Evolutionary conservation across 2,888 invertebrate species (phyloP).

Genomic region (Microctonus aethiopoides): DNA sequence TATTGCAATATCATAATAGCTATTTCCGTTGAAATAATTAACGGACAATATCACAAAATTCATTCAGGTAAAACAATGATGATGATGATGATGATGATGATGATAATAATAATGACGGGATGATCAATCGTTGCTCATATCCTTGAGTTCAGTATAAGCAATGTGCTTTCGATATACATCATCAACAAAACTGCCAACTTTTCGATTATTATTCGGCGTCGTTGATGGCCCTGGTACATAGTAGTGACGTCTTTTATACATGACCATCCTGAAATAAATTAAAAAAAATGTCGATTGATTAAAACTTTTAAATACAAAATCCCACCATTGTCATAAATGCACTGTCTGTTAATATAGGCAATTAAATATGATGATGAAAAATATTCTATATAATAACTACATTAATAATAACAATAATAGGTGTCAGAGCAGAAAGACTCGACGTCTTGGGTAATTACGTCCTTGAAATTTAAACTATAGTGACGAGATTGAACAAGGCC

Average conservation of each 20-base stretch:
- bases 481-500: slow-evolving; percentile 3
- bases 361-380: neutral
- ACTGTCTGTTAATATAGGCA: neutral
- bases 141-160: slow-evolving; percentile 63
- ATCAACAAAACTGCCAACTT: slow-evolving; percentile 30
- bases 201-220: slow-evolving; percentile 48
- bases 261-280: slow-evolving; percentile 54
- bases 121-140: slow-evolving; percentile 64
- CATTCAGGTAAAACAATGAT: neutral
- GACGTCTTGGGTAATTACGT: slow-evolving; percentile 17
- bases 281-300: slow-evolving; percentile 6
- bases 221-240: slow-evolving; percentile 56
- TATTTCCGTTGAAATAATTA: neutral
- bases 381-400: neutral
- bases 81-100: neutral
- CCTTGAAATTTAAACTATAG: slow-evolving; percentile 14
- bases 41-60: neutral
- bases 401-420: slow-evolving; percentile 16
- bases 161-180: slow-evolving; percentile 58
- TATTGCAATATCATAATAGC: neutral
- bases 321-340: neutral
- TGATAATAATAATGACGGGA: neutral
- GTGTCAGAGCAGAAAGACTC: slow-evolving; percentile 11
- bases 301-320: neutral
- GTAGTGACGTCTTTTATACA: slow-evolving; percentile 63